These are phyloP conservation scores for Coranthus polyacanthus DNA, from an alignment of 2,797 vertebrate genomes.

Conservation along the genomic window DNA sequence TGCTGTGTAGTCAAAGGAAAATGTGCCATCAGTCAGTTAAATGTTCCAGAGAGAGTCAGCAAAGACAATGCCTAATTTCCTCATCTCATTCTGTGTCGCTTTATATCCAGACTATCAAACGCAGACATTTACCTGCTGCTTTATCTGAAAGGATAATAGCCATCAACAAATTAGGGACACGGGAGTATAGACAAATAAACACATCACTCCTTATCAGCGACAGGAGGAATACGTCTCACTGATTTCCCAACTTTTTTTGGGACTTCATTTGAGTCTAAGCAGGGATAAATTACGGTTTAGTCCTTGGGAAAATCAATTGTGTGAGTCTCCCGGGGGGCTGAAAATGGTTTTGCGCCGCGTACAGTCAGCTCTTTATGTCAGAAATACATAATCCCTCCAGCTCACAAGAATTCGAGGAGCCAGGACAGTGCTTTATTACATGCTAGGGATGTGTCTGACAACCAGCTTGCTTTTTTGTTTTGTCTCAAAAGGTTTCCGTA, in stretches of 20 bases:
- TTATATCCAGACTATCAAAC: slow-evolving; percentile 23
- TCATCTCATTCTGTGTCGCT: slow-evolving; percentile 34
- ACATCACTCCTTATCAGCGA: slow-evolving; percentile 32
- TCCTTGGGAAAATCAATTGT: slow-evolving; percentile 75
- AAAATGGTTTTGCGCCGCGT: slow-evolving; percentile 53
- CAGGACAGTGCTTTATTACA: slow-evolving; percentile 71
- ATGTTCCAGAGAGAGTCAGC: slow-evolving; percentile 58
- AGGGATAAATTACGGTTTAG: slow-evolving; percentile 68
- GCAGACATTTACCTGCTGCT: slow-evolving; percentile 55
- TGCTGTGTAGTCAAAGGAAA: slow-evolving; percentile 49
- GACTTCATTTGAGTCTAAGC: slow-evolving; percentile 54
- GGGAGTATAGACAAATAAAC: slow-evolving; percentile 41
- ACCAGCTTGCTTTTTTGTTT: slow-evolving; percentile 65
- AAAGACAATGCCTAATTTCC: slow-evolving; percentile 66
- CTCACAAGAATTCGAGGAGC: slow-evolving; percentile 62
- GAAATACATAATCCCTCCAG: slow-evolving; percentile 69
- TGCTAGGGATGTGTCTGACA: slow-evolving; percentile 70
- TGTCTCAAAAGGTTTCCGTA: slow-evolving; percentile 73
- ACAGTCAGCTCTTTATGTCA: slow-evolving; percentile 73
- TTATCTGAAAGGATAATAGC: slow-evolving; percentile 38
- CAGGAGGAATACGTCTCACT: slow-evolving; percentile 32
- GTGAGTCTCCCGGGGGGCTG: slow-evolving; percentile 43
- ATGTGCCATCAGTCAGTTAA: slow-evolving; percentile 67
- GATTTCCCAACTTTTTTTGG: slow-evolving; percentile 48
- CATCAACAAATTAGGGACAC: slow-evolving; percentile 1